A percentile compares a stretch with the other conserved stretches of the same genome.
These are phyloP conservation scores for Neodiprion fabricii DNA, from an alignment of 1,140 invertebrate genomes.

Conservation along the genomic window DNA sequence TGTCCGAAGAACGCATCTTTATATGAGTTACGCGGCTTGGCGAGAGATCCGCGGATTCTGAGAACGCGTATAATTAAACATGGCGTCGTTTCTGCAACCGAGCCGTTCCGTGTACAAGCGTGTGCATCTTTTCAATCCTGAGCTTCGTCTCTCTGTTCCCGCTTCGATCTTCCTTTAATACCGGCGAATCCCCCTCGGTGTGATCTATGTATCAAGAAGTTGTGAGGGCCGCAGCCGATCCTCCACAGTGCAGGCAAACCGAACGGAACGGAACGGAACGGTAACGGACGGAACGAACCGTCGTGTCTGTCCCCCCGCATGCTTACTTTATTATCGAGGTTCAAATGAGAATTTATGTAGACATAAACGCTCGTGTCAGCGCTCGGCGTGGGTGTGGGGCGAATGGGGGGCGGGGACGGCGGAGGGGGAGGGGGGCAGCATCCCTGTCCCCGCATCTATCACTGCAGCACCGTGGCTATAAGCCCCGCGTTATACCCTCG, in stretches of 20 bases:
- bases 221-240: slow-evolving; percentile 28
- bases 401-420: slow-evolving; percentile 15
- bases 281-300: slow-evolving; percentile 34
- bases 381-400: slow-evolving; percentile 40
- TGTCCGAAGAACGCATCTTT: neutral
- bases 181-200: slow-evolving; percentile 29
- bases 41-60: slow-evolving; percentile 48
- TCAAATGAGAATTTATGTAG: slow-evolving; percentile 60
- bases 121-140: slow-evolving; percentile 22
- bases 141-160: slow-evolving; percentile 14
- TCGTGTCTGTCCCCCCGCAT: slow-evolving; percentile 45
- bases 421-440: slow-evolving; percentile 24
- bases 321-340: slow-evolving; percentile 57
- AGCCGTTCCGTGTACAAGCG: slow-evolving; percentile 24
- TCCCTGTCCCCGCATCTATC: slow-evolving; percentile 43
- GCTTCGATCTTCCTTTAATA: slow-evolving; percentile 15
- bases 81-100: slow-evolving; percentile 21
- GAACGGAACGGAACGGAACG: slow-evolving; percentile 5
- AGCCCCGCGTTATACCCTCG: neutral
- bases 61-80: slow-evolving; percentile 58
- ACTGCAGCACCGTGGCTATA: slow-evolving; percentile 16
- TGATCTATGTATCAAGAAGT: slow-evolving; percentile 49
- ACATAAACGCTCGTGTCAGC: slow-evolving; percentile 57
- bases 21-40: slow-evolving; percentile 22
- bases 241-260: neutral